Evolutionary conservation across 2,888 invertebrate species (phyloP).

Genomic region (Plusia festucae): DNA sequence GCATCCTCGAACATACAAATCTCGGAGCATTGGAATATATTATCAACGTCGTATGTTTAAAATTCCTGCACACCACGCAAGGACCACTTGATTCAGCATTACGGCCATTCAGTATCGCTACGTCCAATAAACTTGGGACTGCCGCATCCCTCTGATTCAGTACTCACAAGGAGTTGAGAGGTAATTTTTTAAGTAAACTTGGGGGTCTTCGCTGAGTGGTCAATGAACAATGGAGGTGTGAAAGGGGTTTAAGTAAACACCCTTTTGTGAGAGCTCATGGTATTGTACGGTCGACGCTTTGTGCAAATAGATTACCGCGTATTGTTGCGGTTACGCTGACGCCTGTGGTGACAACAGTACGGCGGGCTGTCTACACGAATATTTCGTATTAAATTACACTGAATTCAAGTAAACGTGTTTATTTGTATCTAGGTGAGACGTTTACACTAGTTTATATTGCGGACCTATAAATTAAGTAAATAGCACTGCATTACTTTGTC

Average conservation of each 20-base stretch:
- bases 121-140: slow-evolving; percentile 64
- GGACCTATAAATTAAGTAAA: slow-evolving; percentile 4
- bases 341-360: slow-evolving; percentile 52
- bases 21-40: slow-evolving; percentile 63
- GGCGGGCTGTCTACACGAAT: slow-evolving; percentile 38
- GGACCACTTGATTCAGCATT: slow-evolving; percentile 79
- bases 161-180: slow-evolving; percentile 38
- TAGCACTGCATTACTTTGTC: neutral
- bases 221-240: slow-evolving; percentile 84
- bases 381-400: slow-evolving; percentile 43
- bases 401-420: slow-evolving; percentile 19
- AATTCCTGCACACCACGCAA: slow-evolving; percentile 76
- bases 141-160: slow-evolving; percentile 50
- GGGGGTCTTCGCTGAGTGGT: slow-evolving; percentile 69
- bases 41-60: slow-evolving; percentile 73
- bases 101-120: slow-evolving; percentile 73
- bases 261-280: slow-evolving; percentile 83
- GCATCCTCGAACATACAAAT: slow-evolving; percentile 57
- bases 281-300: slow-evolving; percentile 80
- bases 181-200: slow-evolving; percentile 56
- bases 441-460: neutral
- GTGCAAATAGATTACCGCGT: slow-evolving; percentile 86
- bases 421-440: slow-evolving; percentile 15
- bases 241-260: slow-evolving; percentile 88
- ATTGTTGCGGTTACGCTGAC: slow-evolving; percentile 73